Evolutionary conservation across 2,888 invertebrate species (phyloP), one percentile per base, ranked within the genome.

Genomic region (Cosmia trapezina): DNA sequence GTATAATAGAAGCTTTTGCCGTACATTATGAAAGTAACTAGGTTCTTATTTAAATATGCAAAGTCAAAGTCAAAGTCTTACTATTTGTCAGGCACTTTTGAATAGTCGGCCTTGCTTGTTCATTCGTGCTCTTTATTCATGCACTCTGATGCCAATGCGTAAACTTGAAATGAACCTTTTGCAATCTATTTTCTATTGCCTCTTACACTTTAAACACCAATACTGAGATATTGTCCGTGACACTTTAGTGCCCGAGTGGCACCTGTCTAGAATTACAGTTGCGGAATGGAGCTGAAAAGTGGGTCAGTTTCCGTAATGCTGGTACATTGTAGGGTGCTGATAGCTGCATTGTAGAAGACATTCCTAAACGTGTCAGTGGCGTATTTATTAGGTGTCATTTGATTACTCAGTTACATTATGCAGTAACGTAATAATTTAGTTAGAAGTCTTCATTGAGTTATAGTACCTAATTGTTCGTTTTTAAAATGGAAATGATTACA

Each of bases 191-290:
- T 33, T 28, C 3, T 33, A 14, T 8, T 22, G 43, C 14, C 2
- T n/a, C 19, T 12, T 69, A 22, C 61, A 82, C 56, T 80, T 82
- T 78, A 60, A 59, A 65, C 64, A 70, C 53, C 67, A 68, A 68
- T 51, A 70, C 57, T 62, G 37, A 79, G 70, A 70, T 74, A 80
- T 70, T 65, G 80, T 70, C 22, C 22, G 66, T 37, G 74, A 70
- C 75, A 79, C 67, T 83, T 67, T 45, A 80, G 63, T 56, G 37
- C 43, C 41, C 11, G 53, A 72, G 78, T 45, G 60, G 75, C 83
- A 83, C 80, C 83, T 81, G 80, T 75, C 80, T 59, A 49, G 60
- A 74, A 70, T 80, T 70, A 60, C 68, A 80, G 68, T 68, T 68
- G 68, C 47, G 64, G 57, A 79, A 54, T 57, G 74, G 62, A 37